Conservation (phyloP, 2,888 invertebrate genomes). For the Morpho deidamia region DNA sequence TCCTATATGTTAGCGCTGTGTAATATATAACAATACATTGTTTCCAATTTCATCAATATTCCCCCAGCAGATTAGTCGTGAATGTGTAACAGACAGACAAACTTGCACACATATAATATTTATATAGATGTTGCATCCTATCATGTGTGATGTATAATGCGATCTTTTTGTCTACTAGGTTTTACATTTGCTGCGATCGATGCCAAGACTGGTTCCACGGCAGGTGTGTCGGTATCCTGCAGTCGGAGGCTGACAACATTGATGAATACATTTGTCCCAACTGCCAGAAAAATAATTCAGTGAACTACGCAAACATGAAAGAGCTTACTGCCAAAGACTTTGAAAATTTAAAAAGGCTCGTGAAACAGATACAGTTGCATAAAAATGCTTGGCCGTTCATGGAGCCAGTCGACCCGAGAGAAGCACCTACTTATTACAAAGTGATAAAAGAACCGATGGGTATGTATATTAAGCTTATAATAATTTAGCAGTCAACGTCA, state of each 20-base stretch:
- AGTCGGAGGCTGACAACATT: conserved; percentile 95
- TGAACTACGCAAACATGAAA: conserved; percentile 94
- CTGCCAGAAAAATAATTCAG: conserved; percentile 93
- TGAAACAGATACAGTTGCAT: conserved; percentile 94
- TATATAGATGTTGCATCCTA: too few species aligned
- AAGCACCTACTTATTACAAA: conserved; percentile 98
- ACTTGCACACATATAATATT: too few species aligned
- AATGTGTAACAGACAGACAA: too few species aligned
- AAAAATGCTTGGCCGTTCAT: conserved; percentile 99
- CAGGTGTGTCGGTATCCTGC: conserved; percentile 95
- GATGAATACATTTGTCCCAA: conserved; percentile 98
- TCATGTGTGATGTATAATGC: too few species aligned
- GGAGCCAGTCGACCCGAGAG: conserved; percentile 96
- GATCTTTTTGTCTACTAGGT: conserved; percentile 74
- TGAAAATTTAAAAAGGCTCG: conserved; percentile 88
- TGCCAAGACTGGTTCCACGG: conserved; percentile 99
- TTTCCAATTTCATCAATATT: too few species aligned
- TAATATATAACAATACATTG: too few species aligned
- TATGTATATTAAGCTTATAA: conserved; percentile 59
- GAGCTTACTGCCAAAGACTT: conserved; percentile 88
- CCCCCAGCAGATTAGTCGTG: too few species aligned
- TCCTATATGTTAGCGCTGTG: too few species aligned
- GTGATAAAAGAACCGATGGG: conserved; percentile 98
- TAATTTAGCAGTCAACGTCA: too few species aligned
- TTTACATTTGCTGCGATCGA: conserved; percentile 99